A percentile compares a stretch with the other conserved stretches of the same genome.
These are phyloP conservation scores for Drosophila elegans DNA, from an alignment of 1,140 invertebrate species.

Conservation along the genomic window DNA sequence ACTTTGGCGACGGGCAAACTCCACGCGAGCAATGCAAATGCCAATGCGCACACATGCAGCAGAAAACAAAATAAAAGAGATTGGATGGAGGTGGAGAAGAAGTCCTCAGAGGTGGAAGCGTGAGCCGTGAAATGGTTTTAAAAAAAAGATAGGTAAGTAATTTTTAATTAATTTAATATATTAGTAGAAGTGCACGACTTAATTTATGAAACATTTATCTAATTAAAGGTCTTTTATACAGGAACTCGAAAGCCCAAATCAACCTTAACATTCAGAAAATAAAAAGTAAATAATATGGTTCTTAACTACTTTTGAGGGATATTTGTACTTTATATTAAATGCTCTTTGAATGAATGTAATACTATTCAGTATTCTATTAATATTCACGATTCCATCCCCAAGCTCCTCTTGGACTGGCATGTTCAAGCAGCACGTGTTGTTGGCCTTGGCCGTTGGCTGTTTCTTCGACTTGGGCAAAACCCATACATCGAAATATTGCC, in stretches of 20 bases:
- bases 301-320: too few species aligned
- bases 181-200: too few species aligned
- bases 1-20: slow-evolving; percentile 57
- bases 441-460: slow-evolving; percentile 68
- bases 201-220: too few species aligned
- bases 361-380: background rate
- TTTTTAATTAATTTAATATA: too few species aligned
- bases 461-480: slow-evolving; percentile 50
- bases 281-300: too few species aligned
- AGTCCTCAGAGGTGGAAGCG: slow-evolving; percentile 30
- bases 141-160: too few species aligned
- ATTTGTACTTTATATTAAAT: too few species aligned
- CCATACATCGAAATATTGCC: slow-evolving; percentile 1
- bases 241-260: too few species aligned
- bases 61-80: slow-evolving; percentile 19
- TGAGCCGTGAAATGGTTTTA: slow-evolving; percentile 7
- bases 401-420: slow-evolving; percentile 22
- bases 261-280: too few species aligned
- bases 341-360: too few species aligned
- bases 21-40: slow-evolving; percentile 78
- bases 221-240: too few species aligned
- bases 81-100: slow-evolving; percentile 3
- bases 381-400: slow-evolving; percentile 1
- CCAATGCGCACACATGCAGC: slow-evolving; percentile 59
- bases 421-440: slow-evolving; percentile 69